Conservation (phyloP, 2,888 invertebrate species). For the Zele albiditarsus region DNA sequence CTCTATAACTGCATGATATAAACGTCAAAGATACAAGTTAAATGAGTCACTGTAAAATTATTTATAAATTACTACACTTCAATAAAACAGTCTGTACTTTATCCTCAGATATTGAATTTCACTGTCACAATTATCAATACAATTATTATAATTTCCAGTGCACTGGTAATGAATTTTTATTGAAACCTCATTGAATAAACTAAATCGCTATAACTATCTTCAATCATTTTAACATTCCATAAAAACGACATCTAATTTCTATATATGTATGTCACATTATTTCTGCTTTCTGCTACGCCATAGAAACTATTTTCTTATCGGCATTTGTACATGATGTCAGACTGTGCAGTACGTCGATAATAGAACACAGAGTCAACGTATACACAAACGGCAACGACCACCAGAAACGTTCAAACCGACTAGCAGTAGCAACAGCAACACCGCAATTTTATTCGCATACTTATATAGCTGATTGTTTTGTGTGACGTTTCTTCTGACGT, state of each 20-base stretch:
- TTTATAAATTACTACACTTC: too few relatives aligned
- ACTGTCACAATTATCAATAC: too few relatives aligned
- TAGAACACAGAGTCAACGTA: not conserved
- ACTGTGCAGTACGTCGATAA: constrained; percentile 10
- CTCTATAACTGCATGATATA: too few relatives aligned
- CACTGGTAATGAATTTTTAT: too few relatives aligned
- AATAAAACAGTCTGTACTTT: too few relatives aligned
- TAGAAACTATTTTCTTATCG: constrained; percentile 27
- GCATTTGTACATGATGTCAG: constrained; percentile 11
- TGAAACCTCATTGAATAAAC: too few relatives aligned
- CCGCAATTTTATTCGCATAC: not conserved
- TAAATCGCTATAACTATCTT: too few relatives aligned
- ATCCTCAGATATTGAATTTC: too few relatives aligned
- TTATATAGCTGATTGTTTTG: not conserved
- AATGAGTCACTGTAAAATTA: too few relatives aligned
- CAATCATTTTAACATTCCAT: not conserved
- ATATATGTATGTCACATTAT: not conserved
- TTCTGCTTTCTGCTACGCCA: not conserved
- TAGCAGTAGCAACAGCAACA: not conserved
- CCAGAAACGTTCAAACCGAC: not conserved
- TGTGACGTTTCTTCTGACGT: not conserved
- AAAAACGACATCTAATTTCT: not conserved
- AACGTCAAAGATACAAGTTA: too few relatives aligned
- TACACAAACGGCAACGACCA: not conserved
- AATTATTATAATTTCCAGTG: too few relatives aligned